Evolutionary conservation across 2,888 invertebrate species (phyloP), one percentile per base, ranked within the genome.

Genomic region (Chymomyza procnemis): DNA sequence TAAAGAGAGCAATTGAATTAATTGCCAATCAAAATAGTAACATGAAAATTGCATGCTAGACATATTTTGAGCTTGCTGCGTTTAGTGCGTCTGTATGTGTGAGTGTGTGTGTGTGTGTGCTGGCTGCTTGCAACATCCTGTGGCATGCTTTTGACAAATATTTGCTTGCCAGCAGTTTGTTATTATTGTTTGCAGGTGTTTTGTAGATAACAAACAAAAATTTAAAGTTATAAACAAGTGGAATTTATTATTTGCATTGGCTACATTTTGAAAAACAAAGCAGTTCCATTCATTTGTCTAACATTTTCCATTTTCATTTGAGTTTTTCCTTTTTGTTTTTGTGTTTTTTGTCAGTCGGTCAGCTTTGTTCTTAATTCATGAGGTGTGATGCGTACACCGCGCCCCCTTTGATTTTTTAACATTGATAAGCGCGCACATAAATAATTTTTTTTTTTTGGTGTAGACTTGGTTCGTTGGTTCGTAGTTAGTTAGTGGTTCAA

Each of bases 341-440:
- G n/a, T n/a, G n/a, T 26, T 26, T 26, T 26, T 73, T 78, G 79
- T 63, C 61, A 55, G 76, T 26, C 74, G 80, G 79, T 63, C 61
- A 55, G 76, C 73, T 75, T 85, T 87, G 83, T 87, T 82, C 71
- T 81, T 77, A 81, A 77, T 85, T 79, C 82, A 84, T 81, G 87
- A 84, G 85, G 87, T 86, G 87, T 86, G 74, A 74, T 74, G 85
- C 72, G 72, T 69, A 57, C 48, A 9, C 55, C 26, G 50, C 52
- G 46, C 56, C 52, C 1, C 30, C n/a, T 50, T 50, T 70, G 70
- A 74, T 74, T 61, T 54, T 58, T 55, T 50, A 41, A 47, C 22
- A 21, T 2, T 59, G 71, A 71, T 71, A 71, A 70, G 65, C 58
- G 57, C 6, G 66, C 64, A 61, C 73, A 77, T 87, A 76, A 82